A percentile compares a stretch with the other conserved stretches of the same genome.
These are phyloP conservation scores for Leptinotarsa juncta DNA, from an alignment of 2,888 invertebrate genomes.

Conservation along the genomic window DNA sequence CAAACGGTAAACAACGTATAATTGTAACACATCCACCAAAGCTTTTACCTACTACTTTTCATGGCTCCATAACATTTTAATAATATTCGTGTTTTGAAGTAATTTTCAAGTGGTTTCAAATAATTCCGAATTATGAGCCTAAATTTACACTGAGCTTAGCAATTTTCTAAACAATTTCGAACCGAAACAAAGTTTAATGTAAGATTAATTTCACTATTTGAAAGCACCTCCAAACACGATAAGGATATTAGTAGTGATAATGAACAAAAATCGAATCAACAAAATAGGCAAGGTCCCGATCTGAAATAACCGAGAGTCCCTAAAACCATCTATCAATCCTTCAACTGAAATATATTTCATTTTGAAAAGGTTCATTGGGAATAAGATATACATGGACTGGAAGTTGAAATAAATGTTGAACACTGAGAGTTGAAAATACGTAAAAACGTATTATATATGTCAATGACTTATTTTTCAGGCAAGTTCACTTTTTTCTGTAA, in stretches of 20 bases:
- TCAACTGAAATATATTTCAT: too few species aligned
- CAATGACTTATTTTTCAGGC: too few species aligned
- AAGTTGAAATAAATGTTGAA: too few species aligned
- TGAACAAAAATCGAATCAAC: constrained; percentile 22
- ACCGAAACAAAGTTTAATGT: constrained; percentile 45
- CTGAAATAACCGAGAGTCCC: background rate
- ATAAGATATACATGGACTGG: too few species aligned
- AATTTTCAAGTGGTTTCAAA: constrained; percentile 50
- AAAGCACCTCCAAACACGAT: constrained; percentile 44
- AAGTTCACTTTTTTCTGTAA: too few species aligned
- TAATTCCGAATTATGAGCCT: constrained; percentile 46
- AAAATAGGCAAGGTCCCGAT: background rate
- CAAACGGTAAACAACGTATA: background rate
- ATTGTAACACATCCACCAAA: constrained; percentile 7
- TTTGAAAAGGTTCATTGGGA: too few species aligned
- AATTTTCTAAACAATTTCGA: constrained; percentile 48
- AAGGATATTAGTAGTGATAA: constrained; percentile 24
- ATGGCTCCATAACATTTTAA: constrained; percentile 40
- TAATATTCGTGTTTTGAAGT: constrained; percentile 52
- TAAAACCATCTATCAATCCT: too few species aligned
- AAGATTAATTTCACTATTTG: constrained; percentile 39
- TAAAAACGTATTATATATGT: too few species aligned
- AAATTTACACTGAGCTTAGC: constrained; percentile 46
- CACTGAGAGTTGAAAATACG: too few species aligned
- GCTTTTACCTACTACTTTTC: constrained; percentile 15